phyloP scores from a whole-genome alignment of 2,797 vertebrate species.

The Chelmon rostratus region DNA sequence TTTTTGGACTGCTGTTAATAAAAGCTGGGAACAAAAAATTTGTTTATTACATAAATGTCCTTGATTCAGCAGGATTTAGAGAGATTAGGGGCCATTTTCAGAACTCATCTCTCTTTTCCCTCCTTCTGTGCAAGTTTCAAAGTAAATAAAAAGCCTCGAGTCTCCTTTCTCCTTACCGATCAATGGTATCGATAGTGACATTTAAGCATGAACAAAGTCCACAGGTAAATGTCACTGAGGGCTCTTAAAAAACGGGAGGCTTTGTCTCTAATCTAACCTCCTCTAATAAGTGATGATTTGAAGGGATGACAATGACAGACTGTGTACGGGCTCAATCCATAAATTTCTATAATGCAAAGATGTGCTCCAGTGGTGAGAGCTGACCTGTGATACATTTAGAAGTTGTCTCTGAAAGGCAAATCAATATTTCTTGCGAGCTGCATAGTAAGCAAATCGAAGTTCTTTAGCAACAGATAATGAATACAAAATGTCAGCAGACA shows the following conservation, averaged over 20 bases:
- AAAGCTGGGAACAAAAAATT: constrained; percentile 5
- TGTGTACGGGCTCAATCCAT: constrained; percentile 62
- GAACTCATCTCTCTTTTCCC: not conserved
- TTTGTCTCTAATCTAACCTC: constrained; percentile 49
- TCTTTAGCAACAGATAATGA: constrained; percentile 79
- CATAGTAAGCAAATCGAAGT: constrained; percentile 79
- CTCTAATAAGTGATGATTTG: constrained; percentile 68
- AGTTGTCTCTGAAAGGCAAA: constrained; percentile 73
- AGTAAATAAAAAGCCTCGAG: constrained; percentile 14
- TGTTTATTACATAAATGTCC: constrained; percentile 13
- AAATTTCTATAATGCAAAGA: constrained; percentile 76
- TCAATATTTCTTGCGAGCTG: constrained; percentile 79
- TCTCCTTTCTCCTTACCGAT: constrained; percentile 49
- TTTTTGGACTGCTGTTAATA: constrained; percentile 7
- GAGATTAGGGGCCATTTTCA: constrained; percentile 7
- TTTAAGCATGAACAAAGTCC: constrained; percentile 68
- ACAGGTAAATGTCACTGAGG: constrained; percentile 68
- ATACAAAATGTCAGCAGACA: constrained; percentile 76
- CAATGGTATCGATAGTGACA: constrained; percentile 70
- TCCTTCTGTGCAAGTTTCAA: constrained; percentile 33
- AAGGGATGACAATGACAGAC: constrained; percentile 65
- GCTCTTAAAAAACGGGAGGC: constrained; percentile 53
- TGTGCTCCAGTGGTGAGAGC: constrained; percentile 70
- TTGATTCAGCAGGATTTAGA: constrained; percentile 15
- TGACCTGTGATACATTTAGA: constrained; percentile 74